Conservation (phyloP, 2,113 vertebrate genomes). For the Myodes glareolus region DNA sequence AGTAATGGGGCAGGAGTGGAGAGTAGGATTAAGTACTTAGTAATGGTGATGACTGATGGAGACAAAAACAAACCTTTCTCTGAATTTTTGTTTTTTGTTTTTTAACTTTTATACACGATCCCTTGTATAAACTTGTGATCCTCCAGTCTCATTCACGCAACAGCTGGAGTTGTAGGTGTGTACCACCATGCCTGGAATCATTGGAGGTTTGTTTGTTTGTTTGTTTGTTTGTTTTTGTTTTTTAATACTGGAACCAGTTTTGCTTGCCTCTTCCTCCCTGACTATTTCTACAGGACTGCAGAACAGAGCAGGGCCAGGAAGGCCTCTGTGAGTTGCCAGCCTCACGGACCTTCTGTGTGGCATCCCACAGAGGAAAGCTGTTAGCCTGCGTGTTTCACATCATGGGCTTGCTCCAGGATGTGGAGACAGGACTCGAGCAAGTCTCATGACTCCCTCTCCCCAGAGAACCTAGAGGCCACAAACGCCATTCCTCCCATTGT, state of each 20-base stretch:
- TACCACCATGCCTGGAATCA: background rate
- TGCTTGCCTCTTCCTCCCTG: background rate
- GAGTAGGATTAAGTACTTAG: background rate
- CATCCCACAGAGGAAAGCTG: background rate
- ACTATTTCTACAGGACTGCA: background rate
- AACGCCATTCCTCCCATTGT: background rate
- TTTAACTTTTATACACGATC: background rate
- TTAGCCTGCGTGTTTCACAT: background rate
- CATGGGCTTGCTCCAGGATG: too few species aligned
- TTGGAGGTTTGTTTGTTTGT: background rate
- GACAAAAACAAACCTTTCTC: background rate
- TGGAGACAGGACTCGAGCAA: too few species aligned
- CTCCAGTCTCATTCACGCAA: background rate
- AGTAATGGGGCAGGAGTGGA: rapidly evolving
- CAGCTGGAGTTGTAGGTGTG: background rate
- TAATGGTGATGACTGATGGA: background rate
- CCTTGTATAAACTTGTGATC: background rate
- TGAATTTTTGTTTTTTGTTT: background rate
- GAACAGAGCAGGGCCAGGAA: too few species aligned
- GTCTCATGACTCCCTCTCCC: background rate
- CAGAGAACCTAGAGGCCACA: background rate
- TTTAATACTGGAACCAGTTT: background rate
- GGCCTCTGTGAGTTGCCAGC: too few species aligned
- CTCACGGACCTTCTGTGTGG: background rate
- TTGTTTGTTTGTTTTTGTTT: background rate